Percentiles rank a stretch among this genome's conserved stretches.
Evolutionary conservation across 2,888 invertebrate species (phyloP).

Genomic region (Theretra japonica): DNA sequence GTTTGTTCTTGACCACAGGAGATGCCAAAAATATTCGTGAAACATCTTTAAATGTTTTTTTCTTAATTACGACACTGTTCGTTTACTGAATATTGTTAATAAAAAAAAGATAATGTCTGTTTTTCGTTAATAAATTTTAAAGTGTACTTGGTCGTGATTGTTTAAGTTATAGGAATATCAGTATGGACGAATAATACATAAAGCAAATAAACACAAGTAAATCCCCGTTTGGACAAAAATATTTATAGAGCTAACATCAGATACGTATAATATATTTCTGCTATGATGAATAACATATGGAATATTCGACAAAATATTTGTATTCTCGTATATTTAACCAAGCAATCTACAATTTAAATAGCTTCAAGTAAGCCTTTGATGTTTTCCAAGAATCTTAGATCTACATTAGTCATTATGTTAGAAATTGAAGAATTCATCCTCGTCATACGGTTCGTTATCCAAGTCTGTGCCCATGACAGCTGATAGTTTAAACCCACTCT

Average conservation of each 20-base stretch:
- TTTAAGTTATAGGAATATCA: too few relatives aligned
- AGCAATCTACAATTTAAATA: neutral
- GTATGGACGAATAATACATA: neutral
- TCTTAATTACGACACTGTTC: too few relatives aligned
- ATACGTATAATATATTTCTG: neutral
- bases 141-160: too few relatives aligned
- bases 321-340: neutral
- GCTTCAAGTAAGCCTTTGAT: neutral
- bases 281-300: neutral
- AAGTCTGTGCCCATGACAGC: slow-evolving; percentile 55
- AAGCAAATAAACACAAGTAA: neutral
- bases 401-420: slow-evolving; percentile 49
- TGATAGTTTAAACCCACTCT: slow-evolving; percentile 75
- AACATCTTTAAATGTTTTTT: too few relatives aligned
- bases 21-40: too few relatives aligned
- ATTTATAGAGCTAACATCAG: neutral
- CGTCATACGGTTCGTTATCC: slow-evolving; percentile 60
- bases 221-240: neutral
- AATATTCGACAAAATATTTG: neutral
- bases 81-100: too few relatives aligned
- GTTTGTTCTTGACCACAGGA: too few relatives aligned
- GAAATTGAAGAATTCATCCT: slow-evolving; percentile 81
- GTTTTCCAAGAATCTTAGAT: too few relatives aligned
- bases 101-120: too few relatives aligned
- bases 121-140: too few relatives aligned